These are phyloP conservation scores for Gavia stellata DNA, from an alignment of 2,113 vertebrate species.

Conservation along the genomic window DNA sequence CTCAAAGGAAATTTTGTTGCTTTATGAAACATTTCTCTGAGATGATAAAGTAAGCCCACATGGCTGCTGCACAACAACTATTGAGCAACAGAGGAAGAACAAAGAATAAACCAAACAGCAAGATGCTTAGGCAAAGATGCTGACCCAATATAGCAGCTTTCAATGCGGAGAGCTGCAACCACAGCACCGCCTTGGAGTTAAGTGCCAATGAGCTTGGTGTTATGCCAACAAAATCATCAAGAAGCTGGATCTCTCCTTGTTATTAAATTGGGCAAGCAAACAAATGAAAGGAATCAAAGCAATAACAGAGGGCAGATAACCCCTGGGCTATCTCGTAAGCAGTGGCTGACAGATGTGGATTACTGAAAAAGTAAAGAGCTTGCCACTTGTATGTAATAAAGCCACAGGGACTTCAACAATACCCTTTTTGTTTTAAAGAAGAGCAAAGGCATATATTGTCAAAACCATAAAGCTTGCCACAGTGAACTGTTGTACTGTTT, in stretches of 20 bases:
- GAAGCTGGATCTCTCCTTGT: constrained; percentile 47
- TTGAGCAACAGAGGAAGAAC: constrained; percentile 39
- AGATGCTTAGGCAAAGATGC: constrained; percentile 19
- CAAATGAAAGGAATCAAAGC: constrained; percentile 60
- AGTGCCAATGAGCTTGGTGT: constrained; percentile 33
- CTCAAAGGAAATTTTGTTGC: constrained; percentile 49
- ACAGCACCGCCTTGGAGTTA: not conserved
- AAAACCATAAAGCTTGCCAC: constrained; percentile 59
- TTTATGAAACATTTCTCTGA: constrained; percentile 9
- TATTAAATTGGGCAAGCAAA: constrained; percentile 63
- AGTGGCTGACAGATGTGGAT: constrained; percentile 66
- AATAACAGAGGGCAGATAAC: constrained; percentile 63
- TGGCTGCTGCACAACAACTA: constrained; percentile 39
- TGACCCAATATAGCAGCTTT: constrained; percentile 18
- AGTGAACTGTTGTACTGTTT: constrained; percentile 22
- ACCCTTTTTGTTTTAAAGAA: constrained; percentile 57
- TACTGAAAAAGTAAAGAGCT: constrained; percentile 62
- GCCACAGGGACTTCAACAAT: constrained; percentile 54
- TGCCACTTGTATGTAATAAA: constrained; percentile 65
- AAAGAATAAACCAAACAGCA: constrained; percentile 29
- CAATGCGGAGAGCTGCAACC: not conserved
- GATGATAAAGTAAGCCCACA: constrained; percentile 11
- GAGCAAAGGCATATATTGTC: constrained; percentile 60
- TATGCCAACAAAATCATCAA: constrained; percentile 57
- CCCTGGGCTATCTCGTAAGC: constrained; percentile 50